phyloP scores from a whole-genome alignment of 2,888 invertebrate species.

The Cancer borealis region DNA sequence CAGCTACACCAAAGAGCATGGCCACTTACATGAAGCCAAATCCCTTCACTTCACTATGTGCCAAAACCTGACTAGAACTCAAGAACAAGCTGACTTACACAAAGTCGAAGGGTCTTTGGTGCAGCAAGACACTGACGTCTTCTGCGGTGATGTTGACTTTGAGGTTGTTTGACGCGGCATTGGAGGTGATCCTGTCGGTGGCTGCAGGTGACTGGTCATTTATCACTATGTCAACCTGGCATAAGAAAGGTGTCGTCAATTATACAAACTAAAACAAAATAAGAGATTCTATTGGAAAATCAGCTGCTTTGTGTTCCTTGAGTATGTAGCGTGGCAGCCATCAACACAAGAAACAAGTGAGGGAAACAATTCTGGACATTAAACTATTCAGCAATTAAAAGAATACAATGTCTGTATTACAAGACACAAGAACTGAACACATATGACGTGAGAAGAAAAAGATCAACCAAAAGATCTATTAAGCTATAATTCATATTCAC shows the following conservation, averaged over 20 bases:
- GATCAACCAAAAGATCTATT: background rate
- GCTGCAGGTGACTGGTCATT: conserved; percentile 77
- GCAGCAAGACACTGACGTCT: conserved; percentile 78
- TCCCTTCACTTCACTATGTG: background rate
- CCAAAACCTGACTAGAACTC: background rate
- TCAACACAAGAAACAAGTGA: background rate
- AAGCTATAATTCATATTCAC: background rate
- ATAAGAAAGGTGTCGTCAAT: background rate
- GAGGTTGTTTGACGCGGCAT: conserved; percentile 77
- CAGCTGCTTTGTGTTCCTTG: background rate
- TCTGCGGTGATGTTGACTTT: conserved; percentile 77
- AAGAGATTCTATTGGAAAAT: background rate
- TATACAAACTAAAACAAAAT: background rate
- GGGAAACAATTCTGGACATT: background rate
- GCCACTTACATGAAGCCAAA: background rate
- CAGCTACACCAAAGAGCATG: background rate
- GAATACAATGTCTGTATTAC: background rate
- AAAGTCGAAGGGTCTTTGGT: conserved; percentile 78
- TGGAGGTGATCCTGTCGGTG: conserved; percentile 77
- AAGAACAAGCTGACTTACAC: conserved; percentile 78
- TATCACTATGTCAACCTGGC: conserved; percentile 77
- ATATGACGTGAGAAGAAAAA: background rate
- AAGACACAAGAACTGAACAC: background rate
- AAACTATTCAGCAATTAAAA: background rate
- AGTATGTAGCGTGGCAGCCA: background rate